Evolutionary conservation across 2,113 vertebrate species (phyloP).

Genomic region (Stigmatopora nigra): DNA sequence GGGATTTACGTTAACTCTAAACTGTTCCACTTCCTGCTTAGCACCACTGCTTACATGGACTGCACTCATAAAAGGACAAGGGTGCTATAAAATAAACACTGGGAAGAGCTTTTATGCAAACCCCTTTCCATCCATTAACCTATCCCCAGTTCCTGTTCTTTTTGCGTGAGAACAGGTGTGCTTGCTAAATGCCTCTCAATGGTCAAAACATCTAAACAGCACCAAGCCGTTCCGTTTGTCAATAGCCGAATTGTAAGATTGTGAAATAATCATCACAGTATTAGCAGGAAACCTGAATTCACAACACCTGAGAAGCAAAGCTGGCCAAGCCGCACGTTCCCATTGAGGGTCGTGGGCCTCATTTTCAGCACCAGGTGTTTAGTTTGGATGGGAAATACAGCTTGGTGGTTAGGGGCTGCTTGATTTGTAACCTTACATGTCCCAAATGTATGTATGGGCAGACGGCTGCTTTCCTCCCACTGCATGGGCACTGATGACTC

Average conservation of each 20-base stretch:
- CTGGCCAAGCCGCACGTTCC: conserved; percentile 31
- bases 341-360: conserved; percentile 18
- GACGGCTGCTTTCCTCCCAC: conserved; percentile 18
- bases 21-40: conserved; percentile 42
- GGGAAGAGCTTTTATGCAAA: conserved; percentile 28
- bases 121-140: conserved; percentile 6
- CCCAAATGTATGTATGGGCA: conserved; percentile 23
- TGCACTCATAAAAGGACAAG: conserved; percentile 39
- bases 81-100: conserved; percentile 42
- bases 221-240: not conserved
- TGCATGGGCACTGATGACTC: conserved; percentile 11
- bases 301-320: conserved; percentile 24
- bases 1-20: conserved; percentile 57
- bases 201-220: conserved; percentile 9
- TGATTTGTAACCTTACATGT: conserved; percentile 41
- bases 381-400: conserved; percentile 35
- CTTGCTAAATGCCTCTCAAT: conserved; percentile 1
- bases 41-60: conserved; percentile 19
- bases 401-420: conserved; percentile 36
- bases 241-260: not conserved
- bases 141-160: conserved; percentile 33
- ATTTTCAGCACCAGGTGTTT: conserved; percentile 52
- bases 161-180: conserved; percentile 52
- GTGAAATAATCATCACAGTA: not conserved
- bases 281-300: conserved; percentile 22